A percentile compares a stretch with the other conserved stretches of the same genome.
Conservation (phyloP, 2,888 invertebrate species). For the Pteria penguin region DNA sequence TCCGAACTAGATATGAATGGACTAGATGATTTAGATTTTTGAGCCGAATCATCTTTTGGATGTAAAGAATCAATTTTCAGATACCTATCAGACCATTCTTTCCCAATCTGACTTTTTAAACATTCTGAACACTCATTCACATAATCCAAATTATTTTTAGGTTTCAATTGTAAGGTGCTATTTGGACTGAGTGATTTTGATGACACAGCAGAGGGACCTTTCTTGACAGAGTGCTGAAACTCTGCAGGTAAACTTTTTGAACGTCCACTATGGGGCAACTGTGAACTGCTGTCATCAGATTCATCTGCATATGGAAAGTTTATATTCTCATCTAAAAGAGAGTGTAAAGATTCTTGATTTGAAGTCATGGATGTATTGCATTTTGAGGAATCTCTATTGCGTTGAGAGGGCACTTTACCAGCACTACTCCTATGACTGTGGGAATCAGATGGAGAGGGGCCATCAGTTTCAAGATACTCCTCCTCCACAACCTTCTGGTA, state of each 20-base stretch:
- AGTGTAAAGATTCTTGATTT: constrained; percentile 22
- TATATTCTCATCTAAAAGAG: constrained; percentile 19
- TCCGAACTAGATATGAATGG: not conserved
- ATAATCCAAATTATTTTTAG: not conserved
- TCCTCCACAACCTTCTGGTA: constrained; percentile 39
- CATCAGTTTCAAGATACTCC: constrained; percentile 25
- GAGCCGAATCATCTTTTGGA: not conserved
- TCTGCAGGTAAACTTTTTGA: constrained; percentile 34
- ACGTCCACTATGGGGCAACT: constrained; percentile 4
- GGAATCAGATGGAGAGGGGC: not conserved
- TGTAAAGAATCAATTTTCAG: not conserved
- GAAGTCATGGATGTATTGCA: constrained; percentile 4
- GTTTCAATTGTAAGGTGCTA: not conserved
- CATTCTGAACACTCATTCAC: not conserved
- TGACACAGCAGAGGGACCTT: not conserved
- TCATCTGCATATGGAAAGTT: constrained; percentile 60
- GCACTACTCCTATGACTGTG: not conserved
- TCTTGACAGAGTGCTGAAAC: constrained; percentile 31
- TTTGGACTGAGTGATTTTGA: constrained; percentile 34
- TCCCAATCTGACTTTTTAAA: too few relatives aligned
- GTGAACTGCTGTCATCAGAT: constrained; percentile 30
- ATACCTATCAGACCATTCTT: not conserved
- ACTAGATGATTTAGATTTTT: constrained; percentile 6
- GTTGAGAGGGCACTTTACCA: not conserved
- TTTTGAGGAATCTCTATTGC: not conserved